Evolutionary conservation across 30 jellyfish, hydroid and myxozoan genomes (phyloP).

Genomic region (Catostylus mosaicus): DNA sequence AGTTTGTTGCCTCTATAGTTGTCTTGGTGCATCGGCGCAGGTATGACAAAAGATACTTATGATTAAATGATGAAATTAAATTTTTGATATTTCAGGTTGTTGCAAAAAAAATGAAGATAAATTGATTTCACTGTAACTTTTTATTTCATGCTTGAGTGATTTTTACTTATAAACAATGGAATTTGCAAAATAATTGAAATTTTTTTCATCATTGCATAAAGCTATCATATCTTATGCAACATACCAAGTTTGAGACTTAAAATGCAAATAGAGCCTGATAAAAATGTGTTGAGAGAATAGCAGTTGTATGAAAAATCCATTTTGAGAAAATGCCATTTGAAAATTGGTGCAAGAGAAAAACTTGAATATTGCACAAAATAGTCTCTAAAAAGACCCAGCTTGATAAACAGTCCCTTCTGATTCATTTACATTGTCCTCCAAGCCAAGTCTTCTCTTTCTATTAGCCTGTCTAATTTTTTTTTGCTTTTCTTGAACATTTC

Average conservation of each 20-base stretch:
- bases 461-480: conserved; percentile 23
- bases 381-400: conserved; percentile 11
- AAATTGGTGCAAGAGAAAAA: background rate
- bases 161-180: background rate
- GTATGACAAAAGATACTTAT: too few species aligned
- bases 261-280: background rate
- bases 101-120: background rate
- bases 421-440: conserved; percentile 1
- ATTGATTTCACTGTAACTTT: background rate
- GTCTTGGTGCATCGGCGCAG: too few species aligned
- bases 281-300: background rate
- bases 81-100: background rate
- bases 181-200: background rate
- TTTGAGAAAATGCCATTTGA: conserved; percentile 7
- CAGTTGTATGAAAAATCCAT: background rate
- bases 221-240: background rate
- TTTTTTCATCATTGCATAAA: conserved; percentile 8
- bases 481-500: conserved; percentile 9
- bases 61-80: background rate
- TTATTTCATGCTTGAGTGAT: background rate
- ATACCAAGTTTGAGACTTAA: background rate
- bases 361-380: conserved; percentile 1
- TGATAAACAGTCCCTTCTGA: conserved; percentile 2
- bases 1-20: too few species aligned
- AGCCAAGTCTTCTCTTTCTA: conserved; percentile 21